Base-by-base conservation (phyloP, 2,113 vertebrate species). In the Pseudorasbora parva region DNA sequence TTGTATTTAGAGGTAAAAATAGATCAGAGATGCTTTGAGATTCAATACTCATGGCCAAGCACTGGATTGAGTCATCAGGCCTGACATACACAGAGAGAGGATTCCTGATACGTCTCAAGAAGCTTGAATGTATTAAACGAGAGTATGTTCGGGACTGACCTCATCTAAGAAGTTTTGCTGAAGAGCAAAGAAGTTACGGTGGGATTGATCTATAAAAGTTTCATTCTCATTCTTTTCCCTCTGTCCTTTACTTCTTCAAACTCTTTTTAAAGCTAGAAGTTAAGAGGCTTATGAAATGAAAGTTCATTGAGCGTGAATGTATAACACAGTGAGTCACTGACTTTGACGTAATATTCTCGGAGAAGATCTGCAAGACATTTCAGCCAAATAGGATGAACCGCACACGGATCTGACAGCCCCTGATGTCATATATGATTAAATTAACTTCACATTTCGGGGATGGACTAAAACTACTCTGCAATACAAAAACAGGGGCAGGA, bases 281-380 rank as follows among this genome's bases (percentile, higher is more conserved):
- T 64, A 64, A 64, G 57, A 64, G 17, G 57, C 77, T 79, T 79
- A 79, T 45, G 41, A 79, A 43, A 62, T 49, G 56, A 54, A 33
- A 76, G 49, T 30, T 76, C 73, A 56, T 37, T 76, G 49, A 76
- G 49, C 19, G 2, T 56, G 27, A 76, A 45, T 45, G 21, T 5
- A 41, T 68, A 68, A 68, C 68, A 71, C 68, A 23, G 17, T 57
- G 49, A 76, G 51, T 57, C 49, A 27, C 57, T 47, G 57, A 62
- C 21, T 11, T 27, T 62, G 76, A 27, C 41, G 8, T 74, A 49
- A 51, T 27, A 47, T 27, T 74, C 45, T 74, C 45, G 19, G 43
- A 74, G 43, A 51, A 41, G 30, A 68, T n/a, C 64, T 68, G 33
- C 19, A 41, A 41, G 64, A 21, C 37, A 68, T 19, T 68, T 68